phyloP scores from a whole-genome alignment of 2,888 invertebrate species.

The Alloscopus bannaensis region DNA sequence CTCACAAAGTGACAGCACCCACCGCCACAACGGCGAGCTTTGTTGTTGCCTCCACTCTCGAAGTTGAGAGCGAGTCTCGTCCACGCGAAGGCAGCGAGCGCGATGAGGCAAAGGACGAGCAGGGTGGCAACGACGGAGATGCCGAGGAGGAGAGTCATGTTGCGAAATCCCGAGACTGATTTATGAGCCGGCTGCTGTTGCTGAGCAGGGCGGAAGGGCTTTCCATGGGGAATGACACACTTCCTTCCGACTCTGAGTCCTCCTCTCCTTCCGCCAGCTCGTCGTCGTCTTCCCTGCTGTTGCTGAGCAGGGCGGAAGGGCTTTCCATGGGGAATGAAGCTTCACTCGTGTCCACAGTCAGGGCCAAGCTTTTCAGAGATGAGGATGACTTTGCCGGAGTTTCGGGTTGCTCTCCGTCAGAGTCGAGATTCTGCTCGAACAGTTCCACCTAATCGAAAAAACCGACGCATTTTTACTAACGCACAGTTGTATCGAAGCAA shows the following conservation, averaged over 20 bases:
- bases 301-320: constrained; percentile 57
- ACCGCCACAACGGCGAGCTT: not conserved
- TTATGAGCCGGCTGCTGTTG: constrained; percentile 27
- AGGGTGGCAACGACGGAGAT: constrained; percentile 60
- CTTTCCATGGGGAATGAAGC: constrained; percentile 68
- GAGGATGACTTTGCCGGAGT: constrained; percentile 16
- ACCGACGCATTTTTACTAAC: constrained; percentile 2
- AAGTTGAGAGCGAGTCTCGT: constrained; percentile 38
- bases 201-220: constrained; percentile 59
- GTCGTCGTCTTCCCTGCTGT: constrained; percentile 29
- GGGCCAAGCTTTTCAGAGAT: constrained; percentile 53
- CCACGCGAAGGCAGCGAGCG: constrained; percentile 61
- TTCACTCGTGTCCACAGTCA: constrained; percentile 71
- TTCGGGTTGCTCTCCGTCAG: constrained; percentile 54
- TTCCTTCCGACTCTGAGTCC: constrained; percentile 25
- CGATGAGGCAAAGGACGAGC: constrained; percentile 61
- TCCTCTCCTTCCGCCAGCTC: constrained; percentile 30
- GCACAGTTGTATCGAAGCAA: too few species aligned
- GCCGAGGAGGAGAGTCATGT: constrained; percentile 66
- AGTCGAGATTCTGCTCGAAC: constrained; percentile 56
- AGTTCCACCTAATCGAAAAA: constrained; percentile 62
- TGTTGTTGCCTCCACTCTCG: too few species aligned
- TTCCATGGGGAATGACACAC: not conserved
- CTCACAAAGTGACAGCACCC: not conserved
- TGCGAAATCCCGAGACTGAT: constrained; percentile 63